phyloP scores from a whole-genome alignment of 64 coral and sea anemone genomes.

The Acropora yongei region DNA sequence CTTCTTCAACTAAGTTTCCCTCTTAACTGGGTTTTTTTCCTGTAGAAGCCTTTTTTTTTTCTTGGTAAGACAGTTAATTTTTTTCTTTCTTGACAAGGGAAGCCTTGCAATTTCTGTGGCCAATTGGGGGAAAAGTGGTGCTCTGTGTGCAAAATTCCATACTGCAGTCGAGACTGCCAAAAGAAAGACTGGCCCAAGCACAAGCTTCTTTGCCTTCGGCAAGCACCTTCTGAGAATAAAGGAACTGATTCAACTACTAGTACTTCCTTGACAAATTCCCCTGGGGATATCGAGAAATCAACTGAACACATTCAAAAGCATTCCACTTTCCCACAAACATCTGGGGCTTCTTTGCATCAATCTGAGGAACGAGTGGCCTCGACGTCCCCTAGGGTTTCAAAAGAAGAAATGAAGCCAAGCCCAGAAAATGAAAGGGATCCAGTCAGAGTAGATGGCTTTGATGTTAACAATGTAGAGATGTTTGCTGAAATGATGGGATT shows the following conservation, averaged over 20 bases:
- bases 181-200: constrained; percentile 80
- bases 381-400: neutral
- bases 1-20: too few relatives aligned
- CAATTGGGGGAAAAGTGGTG: constrained; percentile 69
- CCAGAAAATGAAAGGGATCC: constrained; percentile 14
- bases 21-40: neutral
- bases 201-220: constrained; percentile 62
- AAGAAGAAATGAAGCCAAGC: neutral
- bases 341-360: neutral
- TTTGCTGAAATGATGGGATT: constrained; percentile 55
- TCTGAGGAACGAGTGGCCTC: neutral
- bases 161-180: constrained; percentile 91
- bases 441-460: constrained; percentile 30
- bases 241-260: neutral
- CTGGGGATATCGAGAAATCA: neutral
- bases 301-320: neutral
- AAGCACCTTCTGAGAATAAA: neutral
- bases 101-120: constrained; percentile 74
- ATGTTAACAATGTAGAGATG: constrained; percentile 21
- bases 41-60: neutral
- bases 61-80: neutral
- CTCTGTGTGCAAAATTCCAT: constrained; percentile 87
- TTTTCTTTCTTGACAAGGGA: constrained; percentile 6
- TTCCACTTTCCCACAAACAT: neutral
- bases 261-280: neutral